Conservation (phyloP, 2,888 invertebrate genomes). For the Eurytoma adleriae region DNA sequence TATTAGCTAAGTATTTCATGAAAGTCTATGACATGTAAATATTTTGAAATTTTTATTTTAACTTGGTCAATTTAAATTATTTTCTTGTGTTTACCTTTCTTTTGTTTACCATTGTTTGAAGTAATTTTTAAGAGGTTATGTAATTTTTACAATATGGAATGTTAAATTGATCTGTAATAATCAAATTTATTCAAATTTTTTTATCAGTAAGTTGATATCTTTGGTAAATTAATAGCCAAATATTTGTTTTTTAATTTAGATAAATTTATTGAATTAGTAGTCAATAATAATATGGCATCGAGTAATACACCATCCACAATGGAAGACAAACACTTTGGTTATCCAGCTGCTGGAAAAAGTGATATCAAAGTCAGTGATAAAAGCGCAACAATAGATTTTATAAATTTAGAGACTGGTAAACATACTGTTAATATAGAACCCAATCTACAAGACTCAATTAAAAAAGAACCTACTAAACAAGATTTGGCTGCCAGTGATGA, state of each 20-base stretch:
- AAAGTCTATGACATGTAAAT: no score
- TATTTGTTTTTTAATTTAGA: neutral
- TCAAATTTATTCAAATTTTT: neutral
- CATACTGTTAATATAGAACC: slow-evolving; percentile 13
- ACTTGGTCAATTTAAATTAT: neutral
- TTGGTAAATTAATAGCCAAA: neutral
- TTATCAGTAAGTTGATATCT: neutral
- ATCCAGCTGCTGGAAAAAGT: neutral
- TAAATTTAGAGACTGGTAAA: slow-evolving; percentile 41
- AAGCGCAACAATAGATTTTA: slow-evolving; percentile 44
- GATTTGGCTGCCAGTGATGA: neutral
- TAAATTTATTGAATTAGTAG: slow-evolving; percentile 17
- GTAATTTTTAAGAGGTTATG: slow-evolving; percentile 38
- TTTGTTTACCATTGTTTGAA: neutral
- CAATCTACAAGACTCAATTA: slow-evolving; percentile 11
- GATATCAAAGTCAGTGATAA: slow-evolving; percentile 18
- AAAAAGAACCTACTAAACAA: slow-evolving; percentile 7
- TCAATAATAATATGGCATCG: slow-evolving; percentile 23
- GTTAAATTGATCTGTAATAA: slow-evolving; percentile 2
- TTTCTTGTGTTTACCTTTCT: neutral
- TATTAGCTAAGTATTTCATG: no score
- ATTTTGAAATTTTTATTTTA: neutral
- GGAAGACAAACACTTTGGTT: slow-evolving; percentile 40
- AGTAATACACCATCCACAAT: slow-evolving; percentile 24
- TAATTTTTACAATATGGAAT: slow-evolving; percentile 39